Percentiles rank a stretch among this genome's conserved stretches.
Conservation (phyloP, 2,113 vertebrate species). For the Corythornis cristatus region DNA sequence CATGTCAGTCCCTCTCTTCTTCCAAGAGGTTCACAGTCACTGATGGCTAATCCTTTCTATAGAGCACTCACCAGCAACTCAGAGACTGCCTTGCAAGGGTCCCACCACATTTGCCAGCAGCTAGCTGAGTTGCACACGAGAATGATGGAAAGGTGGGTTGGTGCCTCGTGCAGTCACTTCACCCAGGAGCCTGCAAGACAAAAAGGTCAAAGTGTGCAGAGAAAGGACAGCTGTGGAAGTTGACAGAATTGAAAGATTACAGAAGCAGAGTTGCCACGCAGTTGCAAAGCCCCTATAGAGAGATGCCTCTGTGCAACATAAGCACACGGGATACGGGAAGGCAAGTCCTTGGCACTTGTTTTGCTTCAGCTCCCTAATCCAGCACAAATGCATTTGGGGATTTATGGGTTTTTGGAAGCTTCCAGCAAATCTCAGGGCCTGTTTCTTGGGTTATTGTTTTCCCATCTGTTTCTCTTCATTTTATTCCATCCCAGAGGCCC, state of each 20-base stretch:
- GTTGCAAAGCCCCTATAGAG: background rate
- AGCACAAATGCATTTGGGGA: constrained; percentile 54
- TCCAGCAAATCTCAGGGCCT: constrained; percentile 41
- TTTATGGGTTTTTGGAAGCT: constrained; percentile 58
- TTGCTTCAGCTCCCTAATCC: constrained; percentile 47
- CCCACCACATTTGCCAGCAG: background rate
- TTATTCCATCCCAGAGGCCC: constrained; percentile 57
- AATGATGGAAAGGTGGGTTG: background rate
- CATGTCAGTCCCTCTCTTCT: background rate
- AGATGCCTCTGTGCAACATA: background rate
- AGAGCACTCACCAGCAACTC: background rate
- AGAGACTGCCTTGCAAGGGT: background rate
- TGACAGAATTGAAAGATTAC: background rate
- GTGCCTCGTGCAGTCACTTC: background rate
- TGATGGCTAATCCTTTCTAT: background rate
- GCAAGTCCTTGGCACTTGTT: background rate
- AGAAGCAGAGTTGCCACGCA: background rate
- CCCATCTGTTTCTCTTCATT: constrained; percentile 68
- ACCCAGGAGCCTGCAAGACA: background rate
- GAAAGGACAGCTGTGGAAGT: background rate
- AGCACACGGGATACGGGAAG: background rate
- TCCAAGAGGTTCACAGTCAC: background rate
- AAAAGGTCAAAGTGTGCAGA: background rate
- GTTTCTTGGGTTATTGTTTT: constrained; percentile 61
- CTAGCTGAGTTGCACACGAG: background rate